These are phyloP conservation scores for Lasioglossum marginatum DNA, from an alignment of 2,888 invertebrate genomes.

Conservation along the genomic window DNA sequence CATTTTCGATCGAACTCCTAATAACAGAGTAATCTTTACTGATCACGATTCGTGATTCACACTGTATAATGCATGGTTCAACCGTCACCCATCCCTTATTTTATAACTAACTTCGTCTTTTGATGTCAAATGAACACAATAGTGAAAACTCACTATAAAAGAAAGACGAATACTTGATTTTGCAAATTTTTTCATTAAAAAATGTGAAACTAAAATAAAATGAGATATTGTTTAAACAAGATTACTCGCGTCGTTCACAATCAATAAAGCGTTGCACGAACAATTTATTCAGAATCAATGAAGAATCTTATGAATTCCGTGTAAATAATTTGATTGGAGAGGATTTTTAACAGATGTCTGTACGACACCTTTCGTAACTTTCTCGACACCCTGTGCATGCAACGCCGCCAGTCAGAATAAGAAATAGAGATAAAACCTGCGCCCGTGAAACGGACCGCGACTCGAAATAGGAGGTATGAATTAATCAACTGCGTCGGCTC, in stretches of 20 bases:
- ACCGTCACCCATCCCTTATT: not conserved
- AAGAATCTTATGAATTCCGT: no score
- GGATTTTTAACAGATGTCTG: not conserved
- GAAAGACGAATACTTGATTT: not conserved
- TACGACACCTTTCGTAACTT: not conserved
- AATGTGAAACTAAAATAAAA: not conserved
- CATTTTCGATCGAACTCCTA: no score
- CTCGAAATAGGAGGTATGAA: conserved; percentile 65
- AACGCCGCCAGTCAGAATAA: not conserved
- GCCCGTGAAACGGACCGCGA: conserved; percentile 40
- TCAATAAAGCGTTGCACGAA: not conserved
- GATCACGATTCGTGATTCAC: no score
- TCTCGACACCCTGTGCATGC: not conserved
- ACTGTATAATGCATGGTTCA: not conserved
- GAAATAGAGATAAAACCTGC: conserved; percentile 52
- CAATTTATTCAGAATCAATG: not conserved
- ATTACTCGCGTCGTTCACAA: not conserved
- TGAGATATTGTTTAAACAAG: not conserved
- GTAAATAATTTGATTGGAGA: not conserved
- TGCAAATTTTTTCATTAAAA: conserved; percentile 6
- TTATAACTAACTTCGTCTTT: not conserved
- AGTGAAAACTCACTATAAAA: not conserved
- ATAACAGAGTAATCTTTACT: no score
- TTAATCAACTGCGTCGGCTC: conserved; percentile 62
- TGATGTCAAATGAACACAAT: not conserved